phyloP scores from a whole-genome alignment of 2,888 invertebrate species.

The Cetonia aurata region DNA sequence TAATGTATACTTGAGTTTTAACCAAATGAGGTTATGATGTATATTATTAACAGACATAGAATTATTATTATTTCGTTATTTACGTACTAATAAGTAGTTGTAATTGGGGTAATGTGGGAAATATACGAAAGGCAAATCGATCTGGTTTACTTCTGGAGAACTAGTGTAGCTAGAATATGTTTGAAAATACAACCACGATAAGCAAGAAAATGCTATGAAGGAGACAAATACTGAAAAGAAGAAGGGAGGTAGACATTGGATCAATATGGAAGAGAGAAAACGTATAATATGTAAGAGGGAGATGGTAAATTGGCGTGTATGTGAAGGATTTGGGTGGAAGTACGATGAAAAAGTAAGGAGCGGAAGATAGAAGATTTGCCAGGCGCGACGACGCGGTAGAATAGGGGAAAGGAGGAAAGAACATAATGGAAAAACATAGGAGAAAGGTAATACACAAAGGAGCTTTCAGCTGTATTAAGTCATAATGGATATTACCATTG shows the following conservation, averaged over 20 bases:
- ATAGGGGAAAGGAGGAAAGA: constrained; percentile 22
- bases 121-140: neutral
- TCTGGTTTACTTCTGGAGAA: constrained; percentile 1
- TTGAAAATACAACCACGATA: constrained; percentile 33
- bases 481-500: constrained; percentile 31
- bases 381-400: constrained; percentile 13
- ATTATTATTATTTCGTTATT: neutral
- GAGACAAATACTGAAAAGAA: constrained; percentile 35
- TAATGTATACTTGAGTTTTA: no score
- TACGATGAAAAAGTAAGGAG: constrained; percentile 37
- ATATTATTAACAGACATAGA: no score
- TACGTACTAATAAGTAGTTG: no score
- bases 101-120: no score
- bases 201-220: constrained; percentile 35
- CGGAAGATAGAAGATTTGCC: constrained; percentile 35
- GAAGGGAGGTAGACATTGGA: constrained; percentile 39
- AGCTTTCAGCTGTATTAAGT: constrained; percentile 32
- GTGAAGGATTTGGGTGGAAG: constrained; percentile 36
- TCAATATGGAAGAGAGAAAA: constrained; percentile 39
- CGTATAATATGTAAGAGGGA: constrained; percentile 33
- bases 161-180: constrained; percentile 8
- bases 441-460: constrained; percentile 34
- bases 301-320: constrained; percentile 36
- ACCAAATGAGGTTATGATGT: no score
- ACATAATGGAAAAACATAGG: constrained; percentile 37